Percentiles rank a stretch among this genome's conserved stretches.
These are phyloP conservation scores for Pseudeuparius sepicola DNA, from an alignment of 2,888 invertebrate genomes.

Conservation along the genomic window DNA sequence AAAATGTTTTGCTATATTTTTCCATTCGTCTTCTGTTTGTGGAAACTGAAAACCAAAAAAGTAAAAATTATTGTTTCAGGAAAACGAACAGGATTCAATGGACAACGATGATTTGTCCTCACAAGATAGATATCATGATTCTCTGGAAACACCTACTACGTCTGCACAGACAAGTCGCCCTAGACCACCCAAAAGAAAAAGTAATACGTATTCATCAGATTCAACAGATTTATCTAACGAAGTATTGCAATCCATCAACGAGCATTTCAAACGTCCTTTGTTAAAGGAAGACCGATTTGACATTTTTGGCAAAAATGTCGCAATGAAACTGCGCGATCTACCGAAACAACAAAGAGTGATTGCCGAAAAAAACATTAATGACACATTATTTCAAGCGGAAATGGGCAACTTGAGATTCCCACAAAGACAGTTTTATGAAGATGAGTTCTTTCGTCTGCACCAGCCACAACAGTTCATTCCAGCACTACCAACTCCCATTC, in stretches of 20 bases:
- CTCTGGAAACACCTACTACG: no score
- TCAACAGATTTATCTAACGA: slow-evolving; percentile 1
- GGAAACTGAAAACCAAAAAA: slow-evolving; percentile 11
- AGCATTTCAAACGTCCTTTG: slow-evolving; percentile 11
- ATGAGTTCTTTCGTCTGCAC: slow-evolving; percentile 4
- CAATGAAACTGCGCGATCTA: slow-evolving; percentile 19
- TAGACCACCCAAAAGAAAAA: no score
- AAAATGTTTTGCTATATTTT: no score
- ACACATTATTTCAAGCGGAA: slow-evolving; percentile 17
- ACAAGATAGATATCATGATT: no score
- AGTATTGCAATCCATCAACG: slow-evolving; percentile 11
- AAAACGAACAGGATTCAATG: no score
- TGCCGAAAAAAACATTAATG: slow-evolving; percentile 21
- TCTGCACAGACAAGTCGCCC: no score
- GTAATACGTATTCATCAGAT: slow-evolving; percentile 8
- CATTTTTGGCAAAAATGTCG: slow-evolving; percentile 16
- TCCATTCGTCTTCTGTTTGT: slow-evolving; percentile 1
- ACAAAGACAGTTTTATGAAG: slow-evolving; percentile 5
- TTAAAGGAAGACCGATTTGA: slow-evolving; percentile 15
- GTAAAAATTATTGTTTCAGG: no score
- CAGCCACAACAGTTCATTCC: neutral
- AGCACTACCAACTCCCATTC: no score
- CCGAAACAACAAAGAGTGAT: slow-evolving; percentile 15
- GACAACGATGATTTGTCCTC: no score
- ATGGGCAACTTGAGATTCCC: slow-evolving; percentile 17